A percentile compares a stretch with the other conserved stretches of the same genome.
Evolutionary conservation across 2,888 invertebrate genomes (phyloP).

Genomic region (Synergus japonicus): DNA sequence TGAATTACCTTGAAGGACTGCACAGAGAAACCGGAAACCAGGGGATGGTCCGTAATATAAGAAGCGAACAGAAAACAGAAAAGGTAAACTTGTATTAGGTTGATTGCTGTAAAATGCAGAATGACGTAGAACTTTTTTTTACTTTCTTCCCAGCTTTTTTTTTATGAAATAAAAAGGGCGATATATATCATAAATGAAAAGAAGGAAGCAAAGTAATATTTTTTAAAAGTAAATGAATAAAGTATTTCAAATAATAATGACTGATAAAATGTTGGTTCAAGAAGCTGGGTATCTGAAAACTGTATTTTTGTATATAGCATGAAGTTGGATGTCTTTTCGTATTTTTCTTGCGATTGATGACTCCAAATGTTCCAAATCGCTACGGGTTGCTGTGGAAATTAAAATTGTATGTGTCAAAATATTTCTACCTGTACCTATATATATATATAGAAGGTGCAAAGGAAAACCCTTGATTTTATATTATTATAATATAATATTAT

Average conservation of each 20-base stretch:
- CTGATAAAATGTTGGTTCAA: background rate
- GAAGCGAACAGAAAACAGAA: constrained; percentile 76
- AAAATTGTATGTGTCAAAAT: constrained; percentile 28
- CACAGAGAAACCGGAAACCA: constrained; percentile 76
- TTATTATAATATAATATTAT: background rate
- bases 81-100: constrained; percentile 71
- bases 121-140: constrained; percentile 1
- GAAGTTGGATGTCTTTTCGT: constrained; percentile 36
- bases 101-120: constrained; percentile 63
- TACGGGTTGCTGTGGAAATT: constrained; percentile 51
- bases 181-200: background rate
- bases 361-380: constrained; percentile 40
- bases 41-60: constrained; percentile 74
- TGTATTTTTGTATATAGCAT: constrained; percentile 33
- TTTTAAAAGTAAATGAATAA: background rate
- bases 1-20: constrained; percentile 76
- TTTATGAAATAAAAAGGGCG: background rate
- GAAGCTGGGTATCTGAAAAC: background rate
- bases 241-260: constrained; percentile 4
- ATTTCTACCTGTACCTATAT: background rate
- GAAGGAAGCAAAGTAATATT: background rate
- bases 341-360: constrained; percentile 41
- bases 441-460: constrained; percentile 1
- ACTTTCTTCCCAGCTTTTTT: background rate
- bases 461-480: background rate